Percentiles rank a stretch among this genome's conserved stretches.
These are phyloP conservation scores for Lontra canadensis DNA, from an alignment of 2,113 vertebrate genomes.

Conservation along the genomic window DNA sequence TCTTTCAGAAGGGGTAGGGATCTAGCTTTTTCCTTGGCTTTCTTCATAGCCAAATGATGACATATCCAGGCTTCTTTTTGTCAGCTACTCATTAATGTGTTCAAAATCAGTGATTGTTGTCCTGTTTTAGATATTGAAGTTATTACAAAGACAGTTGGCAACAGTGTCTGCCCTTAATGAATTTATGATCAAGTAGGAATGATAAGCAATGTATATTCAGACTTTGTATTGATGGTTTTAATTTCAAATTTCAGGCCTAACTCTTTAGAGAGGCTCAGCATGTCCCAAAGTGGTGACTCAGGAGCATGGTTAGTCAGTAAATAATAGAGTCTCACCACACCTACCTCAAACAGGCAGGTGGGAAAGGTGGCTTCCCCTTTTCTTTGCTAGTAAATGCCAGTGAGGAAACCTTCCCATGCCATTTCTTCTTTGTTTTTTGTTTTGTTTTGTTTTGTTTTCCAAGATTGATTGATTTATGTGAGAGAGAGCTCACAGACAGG, in stretches of 20 bases:
- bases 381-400: background rate
- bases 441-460: too few species aligned
- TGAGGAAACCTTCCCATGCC: background rate
- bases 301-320: background rate
- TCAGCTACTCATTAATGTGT: background rate
- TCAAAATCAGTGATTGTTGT: background rate
- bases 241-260: background rate
- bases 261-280: background rate
- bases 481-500: background rate
- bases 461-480: background rate
- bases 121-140: background rate
- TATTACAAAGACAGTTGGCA: background rate
- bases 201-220: background rate
- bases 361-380: accelerated
- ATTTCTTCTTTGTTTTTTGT: background rate
- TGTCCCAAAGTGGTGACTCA: background rate
- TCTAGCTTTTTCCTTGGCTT: background rate
- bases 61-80: background rate
- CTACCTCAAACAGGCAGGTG: background rate
- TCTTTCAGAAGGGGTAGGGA: background rate
- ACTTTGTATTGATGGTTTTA: background rate
- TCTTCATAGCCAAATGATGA: background rate
- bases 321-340: background rate
- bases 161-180: background rate
- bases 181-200: background rate